These are phyloP conservation scores for Aleiodes leptofemur DNA, from an alignment of 2,888 invertebrate genomes.

Conservation along the genomic window DNA sequence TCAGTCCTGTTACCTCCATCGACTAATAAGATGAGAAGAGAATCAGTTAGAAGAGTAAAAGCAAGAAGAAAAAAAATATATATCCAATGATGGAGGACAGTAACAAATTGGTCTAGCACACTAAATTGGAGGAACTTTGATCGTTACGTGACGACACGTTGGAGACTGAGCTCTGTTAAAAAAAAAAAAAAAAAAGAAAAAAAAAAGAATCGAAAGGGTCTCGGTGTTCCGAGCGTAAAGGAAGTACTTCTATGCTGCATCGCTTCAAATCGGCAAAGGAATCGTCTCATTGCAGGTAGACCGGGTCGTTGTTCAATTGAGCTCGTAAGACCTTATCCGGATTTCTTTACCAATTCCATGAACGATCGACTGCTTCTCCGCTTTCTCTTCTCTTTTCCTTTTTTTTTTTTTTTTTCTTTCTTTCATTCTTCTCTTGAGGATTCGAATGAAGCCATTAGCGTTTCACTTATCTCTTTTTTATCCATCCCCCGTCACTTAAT, in stretches of 20 bases:
- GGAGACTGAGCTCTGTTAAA: not conserved
- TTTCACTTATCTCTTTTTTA: conserved; percentile 9
- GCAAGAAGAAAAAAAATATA: not conserved
- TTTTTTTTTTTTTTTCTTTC: too few species aligned
- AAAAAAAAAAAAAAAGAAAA: conserved; percentile 8
- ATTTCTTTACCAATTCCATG: conserved; percentile 32
- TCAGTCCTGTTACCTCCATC: too few species aligned
- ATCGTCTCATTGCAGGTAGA: conserved; percentile 25
- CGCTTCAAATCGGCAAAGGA: conserved; percentile 32
- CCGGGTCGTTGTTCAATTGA: conserved; percentile 31
- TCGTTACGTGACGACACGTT: conserved; percentile 38
- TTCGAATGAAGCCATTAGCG: conserved; percentile 29
- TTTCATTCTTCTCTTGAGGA: not conserved
- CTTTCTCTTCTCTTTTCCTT: not conserved
- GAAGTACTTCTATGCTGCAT: conserved; percentile 32
- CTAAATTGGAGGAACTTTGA: conserved; percentile 37
- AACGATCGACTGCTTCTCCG: conserved; percentile 5
- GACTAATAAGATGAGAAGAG: not conserved
- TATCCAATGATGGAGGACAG: conserved; percentile 24
- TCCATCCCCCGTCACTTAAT: not conserved
- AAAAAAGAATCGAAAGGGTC: conserved; percentile 3
- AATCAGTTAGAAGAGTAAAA: not conserved
- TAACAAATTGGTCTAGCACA: conserved; percentile 30
- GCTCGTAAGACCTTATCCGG: conserved; percentile 34
- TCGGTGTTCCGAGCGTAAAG: conserved; percentile 17